phyloP scores from a whole-genome alignment of 2,113 vertebrate species.

The Cromileptes altivelis region DNA sequence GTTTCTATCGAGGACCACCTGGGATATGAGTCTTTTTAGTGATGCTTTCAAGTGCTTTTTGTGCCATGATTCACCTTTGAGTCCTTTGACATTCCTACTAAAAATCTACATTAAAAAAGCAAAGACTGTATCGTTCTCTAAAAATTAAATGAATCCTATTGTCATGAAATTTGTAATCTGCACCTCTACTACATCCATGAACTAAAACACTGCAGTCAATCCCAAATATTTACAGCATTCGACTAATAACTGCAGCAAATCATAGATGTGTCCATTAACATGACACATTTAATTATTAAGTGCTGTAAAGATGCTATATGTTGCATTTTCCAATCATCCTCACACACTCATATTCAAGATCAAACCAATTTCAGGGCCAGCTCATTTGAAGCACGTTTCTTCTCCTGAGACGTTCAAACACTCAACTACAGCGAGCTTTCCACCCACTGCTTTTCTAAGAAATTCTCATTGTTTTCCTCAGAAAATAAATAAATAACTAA shows the following conservation, averaged over 20 bases:
- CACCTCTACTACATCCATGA: too few relatives aligned
- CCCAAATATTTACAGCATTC: neutral
- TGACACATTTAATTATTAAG: neutral
- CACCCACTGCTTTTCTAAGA: constrained; percentile 1
- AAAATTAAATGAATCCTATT: too few relatives aligned
- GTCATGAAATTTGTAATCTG: too few relatives aligned
- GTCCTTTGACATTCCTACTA: too few relatives aligned
- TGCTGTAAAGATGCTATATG: neutral
- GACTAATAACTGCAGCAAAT: neutral
- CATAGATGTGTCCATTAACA: neutral
- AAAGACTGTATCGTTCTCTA: too few relatives aligned
- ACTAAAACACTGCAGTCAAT: neutral
- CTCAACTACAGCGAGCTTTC: neutral
- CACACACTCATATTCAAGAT: neutral
- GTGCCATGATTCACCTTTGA: too few relatives aligned
- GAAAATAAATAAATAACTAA: constrained; percentile 63
- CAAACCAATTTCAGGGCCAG: neutral
- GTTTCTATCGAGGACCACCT: too few relatives aligned
- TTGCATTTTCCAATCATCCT: neutral
- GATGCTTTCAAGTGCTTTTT: too few relatives aligned
- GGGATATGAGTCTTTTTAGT: too few relatives aligned
- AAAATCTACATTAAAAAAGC: too few relatives aligned
- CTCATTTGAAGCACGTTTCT: constrained; percentile 2
- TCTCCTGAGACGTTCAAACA: constrained; percentile 15
- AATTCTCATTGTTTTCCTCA: constrained; percentile 55